Percentiles rank a stretch among this genome's conserved stretches.
These are phyloP conservation scores for Lycaena phlaeas DNA, from an alignment of 2,888 invertebrate species.

Conservation along the genomic window DNA sequence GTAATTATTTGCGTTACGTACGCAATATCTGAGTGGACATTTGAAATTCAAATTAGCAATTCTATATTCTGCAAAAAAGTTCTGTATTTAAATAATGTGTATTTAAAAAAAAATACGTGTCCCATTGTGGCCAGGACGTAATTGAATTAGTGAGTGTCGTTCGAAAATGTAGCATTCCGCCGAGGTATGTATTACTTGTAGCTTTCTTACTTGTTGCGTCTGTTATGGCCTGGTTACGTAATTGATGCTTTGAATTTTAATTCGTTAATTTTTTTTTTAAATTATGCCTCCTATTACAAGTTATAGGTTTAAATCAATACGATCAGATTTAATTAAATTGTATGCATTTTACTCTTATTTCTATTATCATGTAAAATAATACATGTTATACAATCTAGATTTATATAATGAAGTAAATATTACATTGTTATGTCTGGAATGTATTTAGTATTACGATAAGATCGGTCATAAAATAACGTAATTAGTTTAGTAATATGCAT, in stretches of 20 bases:
- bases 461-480: too few species aligned
- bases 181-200: constrained; percentile 43
- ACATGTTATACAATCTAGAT: too few species aligned
- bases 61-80: constrained; percentile 2
- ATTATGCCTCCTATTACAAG: too few species aligned
- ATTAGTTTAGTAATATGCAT: too few species aligned
- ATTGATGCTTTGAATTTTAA: constrained; percentile 20
- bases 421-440: too few species aligned
- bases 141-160: constrained; percentile 30
- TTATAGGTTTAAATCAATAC: too few species aligned
- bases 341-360: too few species aligned
- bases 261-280: too few species aligned
- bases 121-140: constrained; percentile 28
- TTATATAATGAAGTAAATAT: too few species aligned
- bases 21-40: not conserved
- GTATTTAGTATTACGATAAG: too few species aligned
- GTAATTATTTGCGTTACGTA: not conserved
- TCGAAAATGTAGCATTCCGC: constrained; percentile 43
- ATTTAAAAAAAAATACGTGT: constrained; percentile 30
- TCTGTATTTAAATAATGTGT: constrained; percentile 9
- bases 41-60: constrained; percentile 3
- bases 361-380: too few species aligned
- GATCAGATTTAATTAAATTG: too few species aligned
- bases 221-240: constrained; percentile 49
- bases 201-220: constrained; percentile 58